Evolutionary conservation across 2,888 invertebrate genomes (phyloP).

Genomic region (Dryocosmus kuriphilus): DNA sequence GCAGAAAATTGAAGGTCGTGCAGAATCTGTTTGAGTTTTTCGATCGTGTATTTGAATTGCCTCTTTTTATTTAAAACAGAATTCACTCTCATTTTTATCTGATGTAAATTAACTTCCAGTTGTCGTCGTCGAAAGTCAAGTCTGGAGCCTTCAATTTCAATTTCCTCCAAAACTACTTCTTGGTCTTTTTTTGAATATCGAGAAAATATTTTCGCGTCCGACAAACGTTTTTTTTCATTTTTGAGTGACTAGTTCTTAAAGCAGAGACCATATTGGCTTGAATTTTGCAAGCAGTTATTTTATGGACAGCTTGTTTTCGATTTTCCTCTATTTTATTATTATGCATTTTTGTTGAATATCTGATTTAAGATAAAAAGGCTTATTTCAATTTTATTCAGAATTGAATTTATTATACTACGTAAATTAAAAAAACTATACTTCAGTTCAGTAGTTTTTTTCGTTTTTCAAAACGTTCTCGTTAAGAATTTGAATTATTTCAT

Average conservation of each 20-base stretch:
- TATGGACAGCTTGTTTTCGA: not conserved
- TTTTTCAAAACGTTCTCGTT: not conserved
- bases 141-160: not conserved
- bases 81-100: slow-evolving; percentile 57
- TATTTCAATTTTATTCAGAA: not conserved
- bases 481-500: slow-evolving; percentile 56
- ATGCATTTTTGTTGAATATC: slow-evolving; percentile 28
- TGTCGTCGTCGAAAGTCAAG: slow-evolving; percentile 44
- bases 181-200: not conserved
- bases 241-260: not conserved
- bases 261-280: slow-evolving; percentile 42
- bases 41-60: slow-evolving; percentile 51
- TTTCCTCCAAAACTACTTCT: not conserved
- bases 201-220: not conserved
- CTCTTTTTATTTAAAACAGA: slow-evolving; percentile 50
- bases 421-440: not conserved
- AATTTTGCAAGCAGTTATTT: slow-evolving; percentile 20
- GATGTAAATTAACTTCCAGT: slow-evolving; percentile 60
- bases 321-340: not conserved
- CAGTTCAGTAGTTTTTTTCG: not conserved
- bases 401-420: not conserved
- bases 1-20: slow-evolving; percentile 64
- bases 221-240: not conserved
- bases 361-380: not conserved
- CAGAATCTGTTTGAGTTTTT: slow-evolving; percentile 55